These are phyloP conservation scores for Chionis minor DNA, from an alignment of 2,113 vertebrate species.

Conservation along the genomic window DNA sequence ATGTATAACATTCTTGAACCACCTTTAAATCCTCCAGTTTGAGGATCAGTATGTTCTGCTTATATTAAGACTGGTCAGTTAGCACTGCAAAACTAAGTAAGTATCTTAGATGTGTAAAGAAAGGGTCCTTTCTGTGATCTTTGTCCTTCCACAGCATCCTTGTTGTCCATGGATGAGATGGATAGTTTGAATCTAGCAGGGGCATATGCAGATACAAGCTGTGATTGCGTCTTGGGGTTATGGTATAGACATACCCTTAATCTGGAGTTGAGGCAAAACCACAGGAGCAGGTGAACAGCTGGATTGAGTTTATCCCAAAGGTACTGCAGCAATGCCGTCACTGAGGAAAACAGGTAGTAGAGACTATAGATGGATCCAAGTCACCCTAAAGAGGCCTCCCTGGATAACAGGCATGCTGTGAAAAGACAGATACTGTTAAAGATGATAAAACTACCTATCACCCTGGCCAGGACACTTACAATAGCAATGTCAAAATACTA, in stretches of 20 bases:
- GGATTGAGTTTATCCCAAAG: background rate
- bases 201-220: background rate
- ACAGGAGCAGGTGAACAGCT: background rate
- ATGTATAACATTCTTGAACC: background rate
- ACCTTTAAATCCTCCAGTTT: background rate
- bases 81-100: background rate
- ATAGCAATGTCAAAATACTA: background rate
- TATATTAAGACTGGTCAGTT: background rate
- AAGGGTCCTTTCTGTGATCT: background rate
- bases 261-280: background rate
- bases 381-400: background rate
- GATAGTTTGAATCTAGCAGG: background rate
- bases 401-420: background rate
- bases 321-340: background rate
- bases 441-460: background rate
- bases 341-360: background rate
- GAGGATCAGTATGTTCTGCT: background rate
- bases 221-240: background rate
- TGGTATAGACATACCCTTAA: background rate
- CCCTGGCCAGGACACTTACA: background rate
- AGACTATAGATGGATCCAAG: background rate
- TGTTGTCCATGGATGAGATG: background rate
- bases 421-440: background rate
- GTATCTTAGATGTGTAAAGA: background rate
- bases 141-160: background rate